Evolutionary conservation across 2,888 invertebrate species (phyloP).

Genomic region (Bruchidius siliquastri): DNA sequence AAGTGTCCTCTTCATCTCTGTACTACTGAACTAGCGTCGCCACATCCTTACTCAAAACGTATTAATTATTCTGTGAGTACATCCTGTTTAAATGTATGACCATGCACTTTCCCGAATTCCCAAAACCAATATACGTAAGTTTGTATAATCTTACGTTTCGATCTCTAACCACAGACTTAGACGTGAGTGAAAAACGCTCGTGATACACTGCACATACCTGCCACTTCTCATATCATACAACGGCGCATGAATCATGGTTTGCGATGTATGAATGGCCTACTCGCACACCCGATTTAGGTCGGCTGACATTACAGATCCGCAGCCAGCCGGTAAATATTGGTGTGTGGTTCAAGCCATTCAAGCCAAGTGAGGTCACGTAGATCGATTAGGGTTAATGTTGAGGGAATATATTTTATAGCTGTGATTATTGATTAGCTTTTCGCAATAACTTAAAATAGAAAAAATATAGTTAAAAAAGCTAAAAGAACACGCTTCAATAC

Average conservation of each 20-base stretch:
- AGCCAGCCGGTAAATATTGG: no score
- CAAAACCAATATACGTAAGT: neutral
- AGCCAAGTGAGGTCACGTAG: no score
- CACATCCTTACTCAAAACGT: neutral
- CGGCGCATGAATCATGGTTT: neutral
- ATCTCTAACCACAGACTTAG: neutral
- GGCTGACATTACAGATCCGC: neutral
- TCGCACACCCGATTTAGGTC: neutral
- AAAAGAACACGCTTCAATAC: no score
- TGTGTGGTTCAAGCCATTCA: no score
- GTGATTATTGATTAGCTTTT: no score
- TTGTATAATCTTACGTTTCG: neutral
- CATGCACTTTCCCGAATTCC: neutral
- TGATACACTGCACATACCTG: neutral
- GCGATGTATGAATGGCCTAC: neutral
- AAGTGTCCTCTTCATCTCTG: no score
- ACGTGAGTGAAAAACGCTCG: neutral
- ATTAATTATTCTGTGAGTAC: neutral
- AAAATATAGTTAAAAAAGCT: no score
- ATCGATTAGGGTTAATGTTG: no score
- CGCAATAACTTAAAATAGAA: no score
- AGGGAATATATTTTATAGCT: no score
- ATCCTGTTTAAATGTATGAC: neutral
- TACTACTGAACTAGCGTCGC: neutral
- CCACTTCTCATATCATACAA: neutral